These are phyloP conservation scores for Cirrhinus molitorella DNA, from an alignment of 2,797 vertebrate species.

Conservation along the genomic window DNA sequence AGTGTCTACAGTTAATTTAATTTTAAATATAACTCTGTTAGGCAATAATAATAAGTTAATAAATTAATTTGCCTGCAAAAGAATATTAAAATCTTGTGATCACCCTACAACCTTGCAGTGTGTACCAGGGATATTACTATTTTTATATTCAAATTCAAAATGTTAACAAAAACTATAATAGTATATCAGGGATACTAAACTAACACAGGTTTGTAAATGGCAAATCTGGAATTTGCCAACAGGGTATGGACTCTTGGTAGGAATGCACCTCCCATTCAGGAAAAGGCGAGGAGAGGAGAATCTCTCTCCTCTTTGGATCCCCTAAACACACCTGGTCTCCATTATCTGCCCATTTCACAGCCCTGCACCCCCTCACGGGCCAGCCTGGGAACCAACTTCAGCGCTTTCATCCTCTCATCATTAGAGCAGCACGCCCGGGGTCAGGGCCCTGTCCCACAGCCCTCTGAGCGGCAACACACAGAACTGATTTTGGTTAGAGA, in stretches of 20 bases:
- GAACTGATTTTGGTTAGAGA: constrained; percentile 81
- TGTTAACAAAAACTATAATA: not conserved
- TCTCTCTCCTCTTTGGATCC: constrained; percentile 75
- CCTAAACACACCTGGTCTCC: constrained; percentile 85
- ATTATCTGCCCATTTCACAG: constrained; percentile 89
- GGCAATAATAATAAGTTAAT: not conserved
- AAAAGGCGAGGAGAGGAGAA: constrained; percentile 62
- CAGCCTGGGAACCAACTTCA: constrained; percentile 85
- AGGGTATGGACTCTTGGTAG: not conserved
- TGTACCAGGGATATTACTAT: not conserved
- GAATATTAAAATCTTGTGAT: not conserved
- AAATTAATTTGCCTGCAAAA: not conserved
- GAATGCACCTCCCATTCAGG: constrained; percentile 2
- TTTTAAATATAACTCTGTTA: not conserved
- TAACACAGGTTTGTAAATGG: not conserved
- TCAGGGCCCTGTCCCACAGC: constrained; percentile 83
- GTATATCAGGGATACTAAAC: not conserved
- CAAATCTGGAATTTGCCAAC: not conserved
- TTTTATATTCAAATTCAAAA: no score
- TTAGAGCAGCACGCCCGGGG: constrained; percentile 83
- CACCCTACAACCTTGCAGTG: not conserved
- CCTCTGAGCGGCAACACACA: constrained; percentile 80
- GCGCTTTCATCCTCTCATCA: constrained; percentile 87
- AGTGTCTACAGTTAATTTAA: not conserved
- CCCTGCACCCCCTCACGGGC: constrained; percentile 81